Evolutionary conservation across 2,888 invertebrate genomes (phyloP), one percentile per base, ranked within the genome.

Genomic region (Omphaloscelis lunosa): DNA sequence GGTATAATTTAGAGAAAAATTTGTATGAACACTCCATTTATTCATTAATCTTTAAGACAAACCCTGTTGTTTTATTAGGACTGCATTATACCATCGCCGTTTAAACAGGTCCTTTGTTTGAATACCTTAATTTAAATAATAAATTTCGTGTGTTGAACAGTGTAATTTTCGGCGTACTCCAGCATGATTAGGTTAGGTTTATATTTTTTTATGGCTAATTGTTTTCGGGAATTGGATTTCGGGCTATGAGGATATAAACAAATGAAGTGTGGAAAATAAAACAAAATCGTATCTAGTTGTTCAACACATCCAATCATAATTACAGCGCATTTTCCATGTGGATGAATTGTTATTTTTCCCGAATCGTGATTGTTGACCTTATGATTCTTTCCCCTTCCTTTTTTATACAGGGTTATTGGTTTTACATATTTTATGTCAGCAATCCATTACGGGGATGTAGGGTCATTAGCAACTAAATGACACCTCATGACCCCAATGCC

Each of bases 91-190:
- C 82, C 76, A 81, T 82, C 77, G 89, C 78, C 82, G 86, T 88
- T 85, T 81, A 77, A 84, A 85, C 84, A 81, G 86, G 84, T 76
- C 84, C 81, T 83, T 84, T 88, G 89, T 90, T 90, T 90, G 90
- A 82, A 87, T 77, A 86, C 88, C 87, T 87, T 89, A 88, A 90
- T 90, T 90, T 89, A 87, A 88, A 90, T 89, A 89, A 88, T 90
- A 90, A 88, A 89, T 89, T 82, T 80, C 75, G 80, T 71, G 45
- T 83, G 85, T 82, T 82, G 71, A 71, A 83, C 80, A 69, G 73
- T 34, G 80, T 89, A 83, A 89, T 86, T 83, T 85, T 77, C 68
- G 71, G 75, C 69, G 70, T 58, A 58, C 67, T 61, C 53, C 48
- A 66, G 62, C 70, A 77, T 86, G 80, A 86, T 84, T 86, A 84